Evolutionary conservation across 1,140 invertebrate genomes (phyloP).

Genomic region (Acromyrmex heyeri): DNA sequence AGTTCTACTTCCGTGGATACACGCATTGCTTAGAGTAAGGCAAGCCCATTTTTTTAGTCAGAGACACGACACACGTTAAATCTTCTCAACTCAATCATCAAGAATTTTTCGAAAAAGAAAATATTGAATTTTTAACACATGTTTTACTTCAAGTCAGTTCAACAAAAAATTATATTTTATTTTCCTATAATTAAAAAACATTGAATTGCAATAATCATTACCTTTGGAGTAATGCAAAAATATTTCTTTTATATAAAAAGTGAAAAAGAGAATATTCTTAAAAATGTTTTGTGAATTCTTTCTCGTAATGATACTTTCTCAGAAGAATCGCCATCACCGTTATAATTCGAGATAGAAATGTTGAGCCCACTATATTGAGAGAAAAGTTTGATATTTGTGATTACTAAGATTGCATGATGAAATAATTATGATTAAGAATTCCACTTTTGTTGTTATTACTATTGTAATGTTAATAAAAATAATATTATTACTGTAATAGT

Average conservation of each 20-base stretch:
- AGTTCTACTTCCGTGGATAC: slow-evolving; percentile 18
- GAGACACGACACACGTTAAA: neutral
- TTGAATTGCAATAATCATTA: neutral
- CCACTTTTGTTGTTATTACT: too few relatives aligned
- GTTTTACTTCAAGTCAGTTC: neutral
- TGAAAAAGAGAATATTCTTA: neutral
- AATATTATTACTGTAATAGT: too few relatives aligned
- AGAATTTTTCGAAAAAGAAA: neutral
- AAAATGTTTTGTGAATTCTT: neutral
- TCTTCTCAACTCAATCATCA: neutral
- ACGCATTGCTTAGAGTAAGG: slow-evolving; percentile 6
- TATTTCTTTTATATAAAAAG: neutral
- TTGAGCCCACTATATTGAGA: too few relatives aligned
- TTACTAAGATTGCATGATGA: too few relatives aligned
- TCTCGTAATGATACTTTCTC: neutral
- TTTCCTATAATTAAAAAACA: neutral
- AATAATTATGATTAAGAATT: too few relatives aligned
- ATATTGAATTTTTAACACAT: neutral
- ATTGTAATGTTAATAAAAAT: too few relatives aligned
- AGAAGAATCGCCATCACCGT: too few relatives aligned
- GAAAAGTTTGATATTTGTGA: too few relatives aligned
- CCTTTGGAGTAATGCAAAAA: neutral
- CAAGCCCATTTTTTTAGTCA: neutral
- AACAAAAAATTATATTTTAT: neutral
- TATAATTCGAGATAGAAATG: neutral